phyloP scores from a whole-genome alignment of 2,113 vertebrate genomes.

The Triplophysa dalaica region DNA sequence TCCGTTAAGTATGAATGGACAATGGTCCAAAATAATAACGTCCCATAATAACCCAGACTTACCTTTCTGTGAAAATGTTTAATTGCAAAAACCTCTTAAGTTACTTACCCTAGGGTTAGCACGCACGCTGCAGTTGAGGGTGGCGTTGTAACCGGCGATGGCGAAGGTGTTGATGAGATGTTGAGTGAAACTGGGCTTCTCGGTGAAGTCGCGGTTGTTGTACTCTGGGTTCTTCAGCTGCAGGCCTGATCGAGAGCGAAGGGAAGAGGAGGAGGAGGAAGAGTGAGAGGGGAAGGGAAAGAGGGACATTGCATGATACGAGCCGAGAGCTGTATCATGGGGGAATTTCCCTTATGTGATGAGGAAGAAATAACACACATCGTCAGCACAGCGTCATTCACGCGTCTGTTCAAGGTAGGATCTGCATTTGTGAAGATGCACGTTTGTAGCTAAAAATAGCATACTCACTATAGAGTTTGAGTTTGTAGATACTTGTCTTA shows the following conservation, averaged over 20 bases:
- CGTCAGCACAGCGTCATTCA: conserved; percentile 3
- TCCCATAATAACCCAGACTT: neutral
- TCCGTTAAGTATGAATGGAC: too few species aligned
- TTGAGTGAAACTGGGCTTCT: conserved; percentile 90
- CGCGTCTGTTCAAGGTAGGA: conserved; percentile 14
- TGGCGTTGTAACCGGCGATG: conserved; percentile 90
- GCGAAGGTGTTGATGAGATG: conserved; percentile 89
- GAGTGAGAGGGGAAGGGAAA: conserved; percentile 63
- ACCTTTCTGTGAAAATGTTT: neutral
- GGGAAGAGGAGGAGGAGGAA: conserved; percentile 65
- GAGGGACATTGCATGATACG: conserved; percentile 72
- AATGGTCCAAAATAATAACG: too few species aligned
- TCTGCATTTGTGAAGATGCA: conserved; percentile 12
- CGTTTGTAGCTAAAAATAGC: too few species aligned
- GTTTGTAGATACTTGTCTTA: neutral
- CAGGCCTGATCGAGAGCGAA: conserved; percentile 71
- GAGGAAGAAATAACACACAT: conserved; percentile 68
- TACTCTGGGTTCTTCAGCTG: conserved; percentile 88
- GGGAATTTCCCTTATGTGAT: conserved; percentile 69
- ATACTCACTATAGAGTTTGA: too few species aligned
- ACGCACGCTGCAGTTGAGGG: conserved; percentile 93
- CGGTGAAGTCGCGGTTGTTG: conserved; percentile 85
- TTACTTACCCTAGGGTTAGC: conserved; percentile 91
- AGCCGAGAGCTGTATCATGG: conserved; percentile 69
- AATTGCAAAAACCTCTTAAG: neutral